phyloP scores from a whole-genome alignment of 2,888 invertebrate genomes.

The Drosophila multiciliata region DNA sequence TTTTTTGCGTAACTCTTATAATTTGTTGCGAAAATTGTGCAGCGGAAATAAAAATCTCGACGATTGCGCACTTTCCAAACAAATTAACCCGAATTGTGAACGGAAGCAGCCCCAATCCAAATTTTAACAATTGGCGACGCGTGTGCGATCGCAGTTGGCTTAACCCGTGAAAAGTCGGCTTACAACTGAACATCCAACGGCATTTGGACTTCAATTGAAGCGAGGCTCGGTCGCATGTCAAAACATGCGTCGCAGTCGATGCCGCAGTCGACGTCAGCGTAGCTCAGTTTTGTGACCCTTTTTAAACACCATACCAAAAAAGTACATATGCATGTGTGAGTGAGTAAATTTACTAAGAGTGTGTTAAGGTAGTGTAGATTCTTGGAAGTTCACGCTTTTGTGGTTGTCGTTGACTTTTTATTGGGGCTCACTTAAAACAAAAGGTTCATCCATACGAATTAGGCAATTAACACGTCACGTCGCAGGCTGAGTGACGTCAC shows the following conservation, averaged over 20 bases:
- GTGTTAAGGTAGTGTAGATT: constrained; percentile 14
- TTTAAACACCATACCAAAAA: constrained; percentile 38
- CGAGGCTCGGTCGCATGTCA: constrained; percentile 58
- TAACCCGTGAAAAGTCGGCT: constrained; percentile 74
- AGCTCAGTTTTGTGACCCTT: constrained; percentile 59
- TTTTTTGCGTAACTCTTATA: constrained; percentile 55
- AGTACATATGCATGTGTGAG: constrained; percentile 7
- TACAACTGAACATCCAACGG: constrained; percentile 61
- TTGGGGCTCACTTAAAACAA: constrained; percentile 27
- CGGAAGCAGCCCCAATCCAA: constrained; percentile 57
- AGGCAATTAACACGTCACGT: constrained; percentile 34
- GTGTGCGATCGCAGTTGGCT: constrained; percentile 45
- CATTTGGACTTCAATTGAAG: constrained; percentile 69
- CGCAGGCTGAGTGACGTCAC: constrained; percentile 42
- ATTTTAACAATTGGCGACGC: constrained; percentile 42
- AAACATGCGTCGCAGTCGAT: constrained; percentile 32
- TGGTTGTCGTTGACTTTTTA: constrained; percentile 33
- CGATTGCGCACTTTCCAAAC: constrained; percentile 64
- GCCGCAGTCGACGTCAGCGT: constrained; percentile 7
- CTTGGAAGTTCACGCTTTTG: constrained; percentile 26
- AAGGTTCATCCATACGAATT: constrained; percentile 26
- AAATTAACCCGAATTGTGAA: constrained; percentile 75
- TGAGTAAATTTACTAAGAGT: constrained; percentile 3
- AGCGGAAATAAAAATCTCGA: constrained; percentile 61
- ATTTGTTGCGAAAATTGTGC: constrained; percentile 64